A percentile compares a stretch with the other conserved stretches of the same genome.
Evolutionary conservation across 1,140 invertebrate species (phyloP).

Genomic region (Drosophila teissieri): DNA sequence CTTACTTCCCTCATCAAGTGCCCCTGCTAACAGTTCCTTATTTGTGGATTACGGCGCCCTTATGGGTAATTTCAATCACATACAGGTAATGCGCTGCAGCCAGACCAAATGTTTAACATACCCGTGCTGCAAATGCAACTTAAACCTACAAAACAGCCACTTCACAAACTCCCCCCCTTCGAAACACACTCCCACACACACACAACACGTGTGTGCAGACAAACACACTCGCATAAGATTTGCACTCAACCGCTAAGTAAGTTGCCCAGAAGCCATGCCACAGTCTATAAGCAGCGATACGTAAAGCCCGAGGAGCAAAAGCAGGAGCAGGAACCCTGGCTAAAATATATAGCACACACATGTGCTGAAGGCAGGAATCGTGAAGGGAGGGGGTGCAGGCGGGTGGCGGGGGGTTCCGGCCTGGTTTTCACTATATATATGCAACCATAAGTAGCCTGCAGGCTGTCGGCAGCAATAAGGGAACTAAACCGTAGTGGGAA

Average conservation of each 20-base stretch:
- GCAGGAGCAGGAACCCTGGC: constrained; percentile 37
- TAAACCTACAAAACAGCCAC: constrained; percentile 49
- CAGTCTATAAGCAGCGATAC: constrained; percentile 73
- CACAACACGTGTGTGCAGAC: constrained; percentile 17
- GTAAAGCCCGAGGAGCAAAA: constrained; percentile 60
- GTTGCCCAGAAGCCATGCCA: constrained; percentile 69
- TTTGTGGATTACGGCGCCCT: constrained; percentile 28
- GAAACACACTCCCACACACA: constrained; percentile 21
- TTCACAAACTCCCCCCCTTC: constrained; percentile 19
- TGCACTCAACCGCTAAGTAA: constrained; percentile 74
- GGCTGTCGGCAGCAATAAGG: constrained; percentile 64
- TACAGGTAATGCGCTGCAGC: constrained; percentile 21
- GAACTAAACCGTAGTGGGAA: constrained; percentile 42
- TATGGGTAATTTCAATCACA: constrained; percentile 43
- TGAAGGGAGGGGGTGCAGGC: neutral
- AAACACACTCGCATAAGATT: constrained; percentile 39
- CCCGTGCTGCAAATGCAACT: constrained; percentile 44
- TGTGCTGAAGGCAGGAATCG: constrained; percentile 2
- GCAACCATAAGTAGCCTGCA: constrained; percentile 67
- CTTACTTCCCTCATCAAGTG: too few relatives aligned
- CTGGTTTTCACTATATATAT: constrained; percentile 47
- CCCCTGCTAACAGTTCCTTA: neutral
- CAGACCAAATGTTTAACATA: constrained; percentile 53
- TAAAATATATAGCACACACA: constrained; percentile 57
- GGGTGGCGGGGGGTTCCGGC: constrained; percentile 24